A percentile compares a stretch with the other conserved stretches of the same genome.
Evolutionary conservation across 2,888 invertebrate species (phyloP).

Genomic region (Ernsta delagoae): DNA sequence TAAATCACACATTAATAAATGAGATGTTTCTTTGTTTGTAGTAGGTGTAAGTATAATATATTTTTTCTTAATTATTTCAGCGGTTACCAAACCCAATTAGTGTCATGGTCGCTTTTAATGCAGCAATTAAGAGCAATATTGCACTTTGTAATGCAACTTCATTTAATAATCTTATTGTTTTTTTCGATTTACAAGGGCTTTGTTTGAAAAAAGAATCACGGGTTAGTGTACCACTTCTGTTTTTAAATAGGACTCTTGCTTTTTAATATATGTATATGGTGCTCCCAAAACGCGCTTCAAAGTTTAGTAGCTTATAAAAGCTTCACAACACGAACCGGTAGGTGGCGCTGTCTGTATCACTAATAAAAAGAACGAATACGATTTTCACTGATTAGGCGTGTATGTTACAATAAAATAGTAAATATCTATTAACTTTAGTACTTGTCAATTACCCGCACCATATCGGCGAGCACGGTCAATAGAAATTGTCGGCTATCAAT

Average conservation of each 20-base stretch:
- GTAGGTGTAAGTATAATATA: too few species aligned
- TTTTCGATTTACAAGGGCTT: neutral
- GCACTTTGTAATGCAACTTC: conserved; percentile 15
- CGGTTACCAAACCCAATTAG: conserved; percentile 23
- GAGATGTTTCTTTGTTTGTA: conserved; percentile 10
- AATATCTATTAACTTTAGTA: neutral
- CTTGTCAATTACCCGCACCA: neutral
- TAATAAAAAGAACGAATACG: too few species aligned
- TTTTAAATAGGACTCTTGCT: too few species aligned
- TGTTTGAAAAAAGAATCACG: neutral
- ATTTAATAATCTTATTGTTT: neutral
- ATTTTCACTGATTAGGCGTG: too few species aligned
- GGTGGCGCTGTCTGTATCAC: too few species aligned
- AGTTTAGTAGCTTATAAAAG: too few species aligned
- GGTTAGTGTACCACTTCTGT: neutral
- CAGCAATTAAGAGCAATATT: conserved; percentile 19
- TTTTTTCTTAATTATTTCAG: conserved; percentile 13
- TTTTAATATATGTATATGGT: too few species aligned
- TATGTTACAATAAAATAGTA: too few species aligned
- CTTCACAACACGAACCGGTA: too few species aligned
- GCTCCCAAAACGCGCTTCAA: too few species aligned
- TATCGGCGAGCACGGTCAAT: neutral
- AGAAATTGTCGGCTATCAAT: conserved; percentile 16
- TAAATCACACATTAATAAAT: too few species aligned
- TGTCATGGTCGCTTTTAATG: conserved; percentile 23